Conservation (phyloP, 2,888 invertebrate species). For the Limnephilus rhombicus region DNA sequence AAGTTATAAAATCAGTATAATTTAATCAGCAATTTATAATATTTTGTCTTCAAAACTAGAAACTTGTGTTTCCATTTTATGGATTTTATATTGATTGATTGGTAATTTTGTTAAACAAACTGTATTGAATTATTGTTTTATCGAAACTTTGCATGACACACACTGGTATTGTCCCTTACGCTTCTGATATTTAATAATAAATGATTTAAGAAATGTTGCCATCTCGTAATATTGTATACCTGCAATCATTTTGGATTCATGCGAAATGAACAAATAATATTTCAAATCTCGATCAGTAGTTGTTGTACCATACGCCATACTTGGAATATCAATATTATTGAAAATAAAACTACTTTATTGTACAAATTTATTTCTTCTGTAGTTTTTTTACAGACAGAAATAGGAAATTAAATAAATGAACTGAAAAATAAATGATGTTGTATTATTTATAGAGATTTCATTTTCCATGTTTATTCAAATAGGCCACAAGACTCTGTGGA, state of each 20-base stretch:
- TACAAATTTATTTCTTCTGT: conserved; percentile 66
- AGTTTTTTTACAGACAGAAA: conserved; percentile 66
- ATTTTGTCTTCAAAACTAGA: not conserved
- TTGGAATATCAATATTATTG: conserved; percentile 55
- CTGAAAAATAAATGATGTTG: conserved; percentile 49
- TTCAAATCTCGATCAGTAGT: conserved; percentile 55
- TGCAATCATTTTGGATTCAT: conserved; percentile 38
- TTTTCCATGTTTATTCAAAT: not conserved
- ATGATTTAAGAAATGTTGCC: conserved; percentile 50
- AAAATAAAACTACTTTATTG: conserved; percentile 63
- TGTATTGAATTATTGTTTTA: not conserved
- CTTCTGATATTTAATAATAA: conserved; percentile 29
- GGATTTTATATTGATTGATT: not conserved
- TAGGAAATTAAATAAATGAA: conserved; percentile 65
- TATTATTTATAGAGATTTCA: not conserved
- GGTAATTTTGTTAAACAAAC: not conserved
- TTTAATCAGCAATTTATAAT: not conserved
- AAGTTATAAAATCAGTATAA: not conserved
- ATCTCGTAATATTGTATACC: conserved; percentile 46
- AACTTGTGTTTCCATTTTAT: not conserved
- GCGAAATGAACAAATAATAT: conserved; percentile 46
- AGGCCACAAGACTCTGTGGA: not conserved
- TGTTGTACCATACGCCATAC: conserved; percentile 64
- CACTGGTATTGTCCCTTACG: not conserved
- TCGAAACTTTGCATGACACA: not conserved